A percentile compares a stretch with the other conserved stretches of the same genome.
phyloP scores from a whole-genome alignment of 2,888 invertebrate genomes.

The Chloromyia formosa region DNA sequence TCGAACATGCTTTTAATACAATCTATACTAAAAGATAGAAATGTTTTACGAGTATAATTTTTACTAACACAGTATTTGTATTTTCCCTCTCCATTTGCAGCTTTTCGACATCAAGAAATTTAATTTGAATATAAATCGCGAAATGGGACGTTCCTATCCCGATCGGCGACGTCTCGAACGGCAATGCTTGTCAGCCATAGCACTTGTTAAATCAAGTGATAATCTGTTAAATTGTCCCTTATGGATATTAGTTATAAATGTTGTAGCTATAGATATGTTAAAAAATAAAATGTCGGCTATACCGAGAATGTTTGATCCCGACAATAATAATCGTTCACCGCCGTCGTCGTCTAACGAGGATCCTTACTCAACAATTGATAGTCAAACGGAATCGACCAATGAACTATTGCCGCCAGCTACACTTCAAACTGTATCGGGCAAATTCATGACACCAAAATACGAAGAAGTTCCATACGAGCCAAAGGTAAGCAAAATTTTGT shows the following conservation, averaged over 20 bases:
- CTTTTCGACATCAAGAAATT: conserved; percentile 79
- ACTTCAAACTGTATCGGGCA: not conserved
- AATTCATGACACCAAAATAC: conserved; percentile 53
- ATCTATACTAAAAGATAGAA: too few species aligned
- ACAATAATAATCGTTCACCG: conserved; percentile 54
- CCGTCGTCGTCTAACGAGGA: conserved; percentile 57
- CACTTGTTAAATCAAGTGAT: conserved; percentile 74
- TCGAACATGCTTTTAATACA: too few species aligned
- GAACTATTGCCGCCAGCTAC: conserved; percentile 41
- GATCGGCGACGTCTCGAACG: conserved; percentile 73
- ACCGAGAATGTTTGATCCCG: conserved; percentile 44
- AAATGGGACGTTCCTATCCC: conserved; percentile 73
- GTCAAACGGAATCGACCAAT: conserved; percentile 62
- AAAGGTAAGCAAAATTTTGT: conserved; percentile 55
- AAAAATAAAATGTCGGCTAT: conserved; percentile 73
- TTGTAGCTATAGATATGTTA: conserved; percentile 81
- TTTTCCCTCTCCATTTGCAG: conserved; percentile 58
- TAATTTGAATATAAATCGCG: conserved; percentile 73
- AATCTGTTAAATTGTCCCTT: conserved; percentile 77
- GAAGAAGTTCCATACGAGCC: conserved; percentile 62
- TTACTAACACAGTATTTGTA: too few species aligned
- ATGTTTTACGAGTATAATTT: too few species aligned
- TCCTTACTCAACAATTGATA: conserved; percentile 63
- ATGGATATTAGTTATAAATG: conserved; percentile 82
- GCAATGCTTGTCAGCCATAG: conserved; percentile 76